Conservation (phyloP, 1,140 invertebrate genomes). For the Euura lappo region DNA sequence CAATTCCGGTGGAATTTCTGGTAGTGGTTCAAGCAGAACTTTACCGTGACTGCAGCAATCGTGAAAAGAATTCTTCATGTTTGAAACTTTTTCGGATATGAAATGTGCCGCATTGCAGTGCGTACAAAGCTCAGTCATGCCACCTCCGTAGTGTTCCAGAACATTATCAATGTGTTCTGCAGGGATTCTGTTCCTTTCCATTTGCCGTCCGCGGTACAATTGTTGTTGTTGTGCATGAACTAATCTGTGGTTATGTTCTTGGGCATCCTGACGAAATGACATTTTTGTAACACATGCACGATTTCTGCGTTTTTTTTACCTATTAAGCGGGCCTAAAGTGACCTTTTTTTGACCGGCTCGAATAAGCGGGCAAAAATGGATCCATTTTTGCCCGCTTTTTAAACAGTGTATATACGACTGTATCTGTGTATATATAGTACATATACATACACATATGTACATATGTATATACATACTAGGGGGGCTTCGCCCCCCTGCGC, state of each 20-base stretch:
- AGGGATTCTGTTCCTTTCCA: not conserved
- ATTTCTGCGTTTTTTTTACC: too few species aligned
- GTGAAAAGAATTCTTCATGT: conserved; percentile 20
- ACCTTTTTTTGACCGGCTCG: too few species aligned
- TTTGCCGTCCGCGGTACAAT: not conserved
- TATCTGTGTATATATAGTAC: too few species aligned
- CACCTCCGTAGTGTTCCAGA: conserved; percentile 16
- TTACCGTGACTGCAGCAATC: conserved; percentile 25
- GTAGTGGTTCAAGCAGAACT: conserved; percentile 14
- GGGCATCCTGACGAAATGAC: too few species aligned
- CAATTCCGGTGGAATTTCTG: conserved; percentile 15
- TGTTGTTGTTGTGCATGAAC: conserved; percentile 1
- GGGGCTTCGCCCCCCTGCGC: too few species aligned
- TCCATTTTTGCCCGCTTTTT: too few species aligned
- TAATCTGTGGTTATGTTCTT: not conserved
- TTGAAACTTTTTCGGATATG: conserved; percentile 16
- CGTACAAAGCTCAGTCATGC: conserved; percentile 18
- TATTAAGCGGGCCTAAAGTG: too few species aligned
- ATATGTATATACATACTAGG: too few species aligned
- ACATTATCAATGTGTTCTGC: not conserved
- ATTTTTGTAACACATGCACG: too few species aligned
- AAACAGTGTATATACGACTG: too few species aligned
- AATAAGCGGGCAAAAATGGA: too few species aligned
- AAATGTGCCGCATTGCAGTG: conserved; percentile 22
- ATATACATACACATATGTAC: too few species aligned